Evolutionary conservation across 2,888 invertebrate genomes (phyloP).

Genomic region (Agrochola macilenta): DNA sequence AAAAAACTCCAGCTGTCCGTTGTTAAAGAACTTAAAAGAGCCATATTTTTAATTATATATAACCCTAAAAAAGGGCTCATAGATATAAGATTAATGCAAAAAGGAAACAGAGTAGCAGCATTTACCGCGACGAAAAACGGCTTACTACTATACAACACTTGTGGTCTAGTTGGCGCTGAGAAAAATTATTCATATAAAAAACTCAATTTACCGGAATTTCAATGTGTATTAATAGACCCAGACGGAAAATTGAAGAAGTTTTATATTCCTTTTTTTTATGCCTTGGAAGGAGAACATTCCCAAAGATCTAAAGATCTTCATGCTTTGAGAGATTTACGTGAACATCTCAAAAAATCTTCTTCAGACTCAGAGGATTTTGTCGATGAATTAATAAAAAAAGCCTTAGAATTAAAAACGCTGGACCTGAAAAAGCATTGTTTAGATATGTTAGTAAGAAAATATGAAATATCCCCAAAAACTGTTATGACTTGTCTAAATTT

Average conservation of each 20-base stretch:
- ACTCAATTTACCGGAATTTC: conserved; percentile 91
- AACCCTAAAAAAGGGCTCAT: conserved; percentile 97
- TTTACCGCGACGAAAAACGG: conserved; percentile 97
- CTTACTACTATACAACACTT: conserved; percentile 94
- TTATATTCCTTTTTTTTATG: conserved; percentile 97
- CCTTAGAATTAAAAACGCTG: conserved; percentile 92
- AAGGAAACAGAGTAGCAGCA: conserved; percentile 97
- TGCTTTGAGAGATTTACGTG: conserved; percentile 94
- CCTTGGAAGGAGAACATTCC: conserved; percentile 96
- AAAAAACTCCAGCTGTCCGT: conserved; percentile 84
- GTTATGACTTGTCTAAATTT: conserved; percentile 88
- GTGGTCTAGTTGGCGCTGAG: conserved; percentile 94
- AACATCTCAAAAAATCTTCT: conserved; percentile 91
- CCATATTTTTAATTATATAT: conserved; percentile 97
- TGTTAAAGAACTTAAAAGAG: conserved; percentile 90
- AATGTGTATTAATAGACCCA: conserved; percentile 95
- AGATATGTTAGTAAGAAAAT: conserved; percentile 92
- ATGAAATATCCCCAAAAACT: conserved; percentile 91
- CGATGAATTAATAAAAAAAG: conserved; percentile 90
- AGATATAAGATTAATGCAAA: conserved; percentile 97
- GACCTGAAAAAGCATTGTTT: conserved; percentile 93
- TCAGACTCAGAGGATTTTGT: conserved; percentile 87
- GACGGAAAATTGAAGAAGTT: conserved; percentile 96
- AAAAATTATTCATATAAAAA: conserved; percentile 89
- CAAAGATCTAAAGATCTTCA: conserved; percentile 97